phyloP scores from a whole-genome alignment of 2,888 invertebrate genomes.

The Ornithoptera alexandrae region DNA sequence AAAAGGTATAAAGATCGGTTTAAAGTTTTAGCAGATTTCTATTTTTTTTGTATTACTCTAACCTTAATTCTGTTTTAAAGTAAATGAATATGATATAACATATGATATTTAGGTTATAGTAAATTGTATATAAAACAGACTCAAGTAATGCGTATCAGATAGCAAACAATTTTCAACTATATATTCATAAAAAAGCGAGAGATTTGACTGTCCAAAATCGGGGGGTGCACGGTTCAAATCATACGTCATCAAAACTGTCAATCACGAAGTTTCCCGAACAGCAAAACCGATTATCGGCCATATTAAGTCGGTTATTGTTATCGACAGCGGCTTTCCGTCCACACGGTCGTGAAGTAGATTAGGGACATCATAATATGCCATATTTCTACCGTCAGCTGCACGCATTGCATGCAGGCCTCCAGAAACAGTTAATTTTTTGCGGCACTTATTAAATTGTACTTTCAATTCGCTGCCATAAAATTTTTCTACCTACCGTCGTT shows the following conservation, averaged over 20 bases:
- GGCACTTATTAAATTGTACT: slow-evolving; percentile 50
- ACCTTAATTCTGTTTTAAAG: too few species aligned
- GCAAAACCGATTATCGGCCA: slow-evolving; percentile 78
- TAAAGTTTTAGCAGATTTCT: too few species aligned
- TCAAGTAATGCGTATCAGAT: too few species aligned
- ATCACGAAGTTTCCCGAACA: slow-evolving; percentile 77
- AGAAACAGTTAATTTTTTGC: slow-evolving; percentile 41
- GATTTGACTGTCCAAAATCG: slow-evolving; percentile 44
- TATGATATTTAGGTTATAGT: too few species aligned
- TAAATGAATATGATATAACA: too few species aligned
- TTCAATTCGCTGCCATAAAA: slow-evolving; percentile 34
- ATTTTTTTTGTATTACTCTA: too few species aligned
- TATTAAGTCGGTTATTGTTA: slow-evolving; percentile 79
- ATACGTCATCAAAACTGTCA: slow-evolving; percentile 75
- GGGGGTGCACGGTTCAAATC: slow-evolving; percentile 57
- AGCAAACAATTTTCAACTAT: too few species aligned
- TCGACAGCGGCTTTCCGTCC: slow-evolving; percentile 68
- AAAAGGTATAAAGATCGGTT: too few species aligned
- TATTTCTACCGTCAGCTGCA: slow-evolving; percentile 78
- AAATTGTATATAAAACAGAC: too few species aligned
- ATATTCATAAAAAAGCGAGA: slow-evolving; percentile 43
- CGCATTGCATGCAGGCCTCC: slow-evolving; percentile 60
- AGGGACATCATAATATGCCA: slow-evolving; percentile 77
- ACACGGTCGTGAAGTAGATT: slow-evolving; percentile 75
- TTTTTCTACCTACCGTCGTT: slow-evolving; percentile 33